A percentile compares a stretch with the other conserved stretches of the same genome.
These are phyloP conservation scores for Diachrysia chrysitis DNA, from an alignment of 2,888 invertebrate species.

Conservation along the genomic window DNA sequence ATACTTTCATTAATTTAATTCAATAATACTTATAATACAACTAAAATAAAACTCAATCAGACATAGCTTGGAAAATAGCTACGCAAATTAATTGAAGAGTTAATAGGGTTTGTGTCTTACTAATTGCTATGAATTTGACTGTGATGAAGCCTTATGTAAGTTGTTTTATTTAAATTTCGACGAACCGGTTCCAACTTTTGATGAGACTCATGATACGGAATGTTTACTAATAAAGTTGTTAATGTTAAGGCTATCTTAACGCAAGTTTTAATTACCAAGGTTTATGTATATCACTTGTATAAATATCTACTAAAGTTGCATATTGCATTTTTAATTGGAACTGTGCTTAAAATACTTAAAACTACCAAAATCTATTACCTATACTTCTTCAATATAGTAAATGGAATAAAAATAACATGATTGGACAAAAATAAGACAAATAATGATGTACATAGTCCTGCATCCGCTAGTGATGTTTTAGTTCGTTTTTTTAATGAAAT, in stretches of 20 bases:
- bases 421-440: not conserved
- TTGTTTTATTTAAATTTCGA: not conserved
- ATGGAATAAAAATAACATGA: not conserved
- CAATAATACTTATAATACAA: no score
- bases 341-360: not conserved
- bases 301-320: not conserved
- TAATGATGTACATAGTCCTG: slow-evolving; percentile 3
- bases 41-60: no score
- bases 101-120: no score
- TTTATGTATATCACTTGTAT: not conserved
- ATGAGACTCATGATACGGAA: not conserved
- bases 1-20: no score
- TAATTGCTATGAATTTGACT: no score
- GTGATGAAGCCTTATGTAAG: not conserved
- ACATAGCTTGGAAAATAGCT: no score
- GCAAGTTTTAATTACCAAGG: not conserved
- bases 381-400: not conserved
- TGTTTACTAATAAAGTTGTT: not conserved
- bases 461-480: not conserved
- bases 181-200: not conserved
- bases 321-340: not conserved
- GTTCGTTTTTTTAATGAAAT: slow-evolving; percentile 27
- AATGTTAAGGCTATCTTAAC: slow-evolving; percentile 2
- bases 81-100: no score
- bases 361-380: not conserved